These are phyloP conservation scores for Typhlomys cinereus DNA, from an alignment of 2,113 vertebrate genomes.

Conservation along the genomic window DNA sequence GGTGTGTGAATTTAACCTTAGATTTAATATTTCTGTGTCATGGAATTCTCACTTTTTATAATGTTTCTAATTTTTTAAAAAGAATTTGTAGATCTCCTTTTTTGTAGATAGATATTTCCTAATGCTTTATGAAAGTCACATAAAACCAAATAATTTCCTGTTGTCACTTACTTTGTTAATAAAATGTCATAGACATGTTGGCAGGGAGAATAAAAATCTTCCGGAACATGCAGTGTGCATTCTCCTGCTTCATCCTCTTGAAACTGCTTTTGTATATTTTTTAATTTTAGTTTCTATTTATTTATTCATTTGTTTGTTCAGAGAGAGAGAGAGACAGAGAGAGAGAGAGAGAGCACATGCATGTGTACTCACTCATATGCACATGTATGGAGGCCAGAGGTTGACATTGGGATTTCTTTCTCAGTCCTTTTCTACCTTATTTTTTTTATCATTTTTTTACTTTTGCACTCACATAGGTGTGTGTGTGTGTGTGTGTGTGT, in stretches of 20 bases:
- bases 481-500: too few species aligned
- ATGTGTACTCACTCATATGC: too few species aligned
- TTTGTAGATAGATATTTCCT: conserved; percentile 56
- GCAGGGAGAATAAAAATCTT: conserved; percentile 44
- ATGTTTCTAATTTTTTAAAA: background rate
- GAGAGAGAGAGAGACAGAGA: too few species aligned
- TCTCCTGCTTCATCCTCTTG: background rate
- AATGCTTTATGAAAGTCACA: background rate
- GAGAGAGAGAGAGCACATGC: too few species aligned
- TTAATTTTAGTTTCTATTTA: too few species aligned
- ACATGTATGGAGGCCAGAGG: too few species aligned
- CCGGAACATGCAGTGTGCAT: background rate
- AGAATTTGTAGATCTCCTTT: background rate
- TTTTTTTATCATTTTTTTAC: too few species aligned
- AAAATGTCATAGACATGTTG: conserved; percentile 25
- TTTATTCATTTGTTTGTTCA: too few species aligned
- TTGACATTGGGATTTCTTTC: too few species aligned
- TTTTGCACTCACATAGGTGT: too few species aligned
- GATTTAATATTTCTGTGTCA: background rate
- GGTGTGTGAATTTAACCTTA: background rate
- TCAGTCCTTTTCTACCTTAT: too few species aligned
- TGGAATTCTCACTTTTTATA: background rate
- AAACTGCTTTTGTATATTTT: background rate
- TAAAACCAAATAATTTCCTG: conserved; percentile 36
- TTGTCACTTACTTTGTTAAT: conserved; percentile 28